Base-by-base conservation (phyloP, 2,113 vertebrate species). In the Oreotrochilus melanogaster region DNA sequence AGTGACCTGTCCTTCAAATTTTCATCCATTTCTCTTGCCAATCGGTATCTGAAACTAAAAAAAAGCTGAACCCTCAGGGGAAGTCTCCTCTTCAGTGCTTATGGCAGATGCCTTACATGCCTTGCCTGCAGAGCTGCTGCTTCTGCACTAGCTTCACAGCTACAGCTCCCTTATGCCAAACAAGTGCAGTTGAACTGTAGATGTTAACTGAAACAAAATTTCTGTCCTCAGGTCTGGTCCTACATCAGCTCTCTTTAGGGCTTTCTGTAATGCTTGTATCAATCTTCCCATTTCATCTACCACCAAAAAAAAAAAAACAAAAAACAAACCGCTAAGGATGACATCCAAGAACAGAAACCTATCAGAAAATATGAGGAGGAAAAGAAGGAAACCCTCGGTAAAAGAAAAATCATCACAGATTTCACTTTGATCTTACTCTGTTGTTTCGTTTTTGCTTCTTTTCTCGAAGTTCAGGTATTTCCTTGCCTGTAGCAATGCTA, bases 381-480 rank as follows among this genome's bases (percentile, higher is more conserved):
- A 91, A 74, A 61, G 48, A 64, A 75, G 25, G 23, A 93, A 83
- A 76, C 65, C 73, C 27, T 78, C 73, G 45, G 30, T 62, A 45
- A 89, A 79, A 95, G 78, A 51, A 69, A 75, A 84, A 84, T 45
- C 61, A 54, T 43, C 50, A 58, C 62, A 74, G 80, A 74, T 78
- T 94, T 39, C 60, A 80, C 69, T 96, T 97, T 96, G 89, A 96
- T 94, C 81, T 95, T 85, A 71, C 84, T 56, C 76, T 61, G 58
- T 86, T 94, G 95, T 97, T 97, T 94, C 88, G 86, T 64, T 31
- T 94, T 93, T 90, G 15, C 42, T 86, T 39, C 79, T 80, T 94
- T 96, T 96, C 66, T 17, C 72, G 43, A 95, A 95, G 95, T 76
- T 84, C 92, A 96, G 65, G 48, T 81, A 81, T 95, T 96, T 93